Evolutionary conservation across 30 jellyfish, hydroid and myxozoan genomes (phyloP).

Genomic region (Aurelia sp.): DNA sequence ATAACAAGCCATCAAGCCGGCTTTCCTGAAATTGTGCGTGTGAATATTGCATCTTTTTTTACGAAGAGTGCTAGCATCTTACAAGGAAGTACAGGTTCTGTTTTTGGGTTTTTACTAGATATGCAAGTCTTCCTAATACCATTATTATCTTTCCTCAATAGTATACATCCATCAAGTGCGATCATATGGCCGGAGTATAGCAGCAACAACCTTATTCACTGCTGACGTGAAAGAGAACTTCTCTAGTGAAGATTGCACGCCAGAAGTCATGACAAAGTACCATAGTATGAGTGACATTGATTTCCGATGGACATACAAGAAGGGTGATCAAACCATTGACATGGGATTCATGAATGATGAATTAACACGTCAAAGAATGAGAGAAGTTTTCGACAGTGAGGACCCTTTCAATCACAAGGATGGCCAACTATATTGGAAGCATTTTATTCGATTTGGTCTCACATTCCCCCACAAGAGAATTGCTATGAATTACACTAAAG

Average conservation of each 20-base stretch:
- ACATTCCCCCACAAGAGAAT: slow-evolving; percentile 51
- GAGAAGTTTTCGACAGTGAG: slow-evolving; percentile 10
- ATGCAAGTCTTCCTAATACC: no score
- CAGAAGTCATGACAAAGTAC: slow-evolving; percentile 57
- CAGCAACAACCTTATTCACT: slow-evolving; percentile 89
- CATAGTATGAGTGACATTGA: slow-evolving; percentile 82
- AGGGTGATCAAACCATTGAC: slow-evolving; percentile 85
- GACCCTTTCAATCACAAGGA: slow-evolving; percentile 29
- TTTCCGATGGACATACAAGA: slow-evolving; percentile 92
- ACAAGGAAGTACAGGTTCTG: no score
- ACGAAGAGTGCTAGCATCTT: no score
- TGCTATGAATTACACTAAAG: slow-evolving; percentile 59
- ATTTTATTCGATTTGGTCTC: slow-evolving; percentile 58
- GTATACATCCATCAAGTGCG: slow-evolving; percentile 95
- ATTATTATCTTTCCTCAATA: background rate
- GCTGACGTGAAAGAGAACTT: slow-evolving; percentile 79
- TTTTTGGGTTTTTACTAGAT: no score
- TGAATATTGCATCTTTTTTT: no score
- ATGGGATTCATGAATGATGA: slow-evolving; percentile 94
- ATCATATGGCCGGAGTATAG: slow-evolving; percentile 83
- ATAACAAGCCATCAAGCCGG: no score
- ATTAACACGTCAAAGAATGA: slow-evolving; percentile 34
- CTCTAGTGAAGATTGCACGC: slow-evolving; percentile 75
- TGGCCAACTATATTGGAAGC: slow-evolving; percentile 66
- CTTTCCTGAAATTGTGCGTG: no score